Evolutionary conservation across 2,113 vertebrate species (phyloP).

Genomic region (Ceyx margarethae): DNA sequence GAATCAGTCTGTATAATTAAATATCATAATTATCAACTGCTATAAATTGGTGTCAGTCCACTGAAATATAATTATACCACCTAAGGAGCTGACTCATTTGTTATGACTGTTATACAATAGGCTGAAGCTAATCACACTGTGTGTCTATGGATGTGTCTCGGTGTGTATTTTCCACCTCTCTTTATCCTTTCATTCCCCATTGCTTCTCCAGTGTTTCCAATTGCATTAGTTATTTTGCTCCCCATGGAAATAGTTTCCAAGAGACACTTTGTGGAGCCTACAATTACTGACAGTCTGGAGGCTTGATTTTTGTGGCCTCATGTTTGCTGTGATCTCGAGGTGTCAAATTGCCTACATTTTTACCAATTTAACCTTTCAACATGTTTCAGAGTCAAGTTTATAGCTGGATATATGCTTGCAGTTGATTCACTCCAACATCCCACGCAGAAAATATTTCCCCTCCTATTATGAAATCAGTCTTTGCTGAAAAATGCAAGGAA

Average conservation of each 20-base stretch:
- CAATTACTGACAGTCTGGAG: background rate
- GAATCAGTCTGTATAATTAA: slow-evolving; percentile 53
- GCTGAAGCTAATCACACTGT: slow-evolving; percentile 43
- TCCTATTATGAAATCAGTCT: background rate
- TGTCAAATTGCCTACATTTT: slow-evolving; percentile 59
- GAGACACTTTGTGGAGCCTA: slow-evolving; percentile 12
- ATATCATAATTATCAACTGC: slow-evolving; percentile 39
- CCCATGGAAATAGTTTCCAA: slow-evolving; percentile 40
- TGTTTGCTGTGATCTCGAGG: slow-evolving; percentile 38
- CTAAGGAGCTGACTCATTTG: slow-evolving; percentile 65
- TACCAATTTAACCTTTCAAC: slow-evolving; percentile 56
- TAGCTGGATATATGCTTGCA: background rate
- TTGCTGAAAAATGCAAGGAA: background rate
- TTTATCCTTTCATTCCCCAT: slow-evolving; percentile 38
- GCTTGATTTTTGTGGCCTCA: background rate
- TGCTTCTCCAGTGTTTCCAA: slow-evolving; percentile 50
- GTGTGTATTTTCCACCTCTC: slow-evolving; percentile 15
- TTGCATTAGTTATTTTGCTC: slow-evolving; percentile 30
- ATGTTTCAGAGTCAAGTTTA: slow-evolving; percentile 23
- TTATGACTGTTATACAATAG: slow-evolving; percentile 59
- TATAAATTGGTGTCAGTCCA: slow-evolving; percentile 36
- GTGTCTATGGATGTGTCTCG: slow-evolving; percentile 7
- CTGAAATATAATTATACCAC: slow-evolving; percentile 56
- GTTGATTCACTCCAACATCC: background rate
- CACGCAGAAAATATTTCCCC: background rate